These are phyloP conservation scores for Cremastinae sp. DNA, from an alignment of 2,888 invertebrate species.

Conservation along the genomic window DNA sequence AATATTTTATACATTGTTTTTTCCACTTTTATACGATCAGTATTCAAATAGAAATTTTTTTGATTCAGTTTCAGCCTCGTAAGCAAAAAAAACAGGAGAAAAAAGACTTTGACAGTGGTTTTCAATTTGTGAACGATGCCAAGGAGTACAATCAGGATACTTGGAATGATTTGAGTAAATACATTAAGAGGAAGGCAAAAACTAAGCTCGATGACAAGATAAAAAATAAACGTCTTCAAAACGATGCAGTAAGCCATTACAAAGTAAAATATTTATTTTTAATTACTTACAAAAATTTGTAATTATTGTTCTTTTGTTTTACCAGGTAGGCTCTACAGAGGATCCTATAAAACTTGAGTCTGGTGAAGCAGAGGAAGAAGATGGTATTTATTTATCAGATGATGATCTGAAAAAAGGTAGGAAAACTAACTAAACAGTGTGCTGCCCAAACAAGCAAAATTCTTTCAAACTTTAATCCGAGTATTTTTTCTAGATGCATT, in stretches of 20 bases:
- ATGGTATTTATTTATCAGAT: constrained; percentile 86
- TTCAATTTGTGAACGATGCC: constrained; percentile 89
- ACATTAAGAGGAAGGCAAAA: constrained; percentile 89
- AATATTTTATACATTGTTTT: neutral
- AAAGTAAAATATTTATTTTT: neutral
- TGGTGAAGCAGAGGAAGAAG: constrained; percentile 75
- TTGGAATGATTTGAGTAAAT: constrained; percentile 90
- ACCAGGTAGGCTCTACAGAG: constrained; percentile 65
- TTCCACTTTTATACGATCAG: constrained; percentile 5
- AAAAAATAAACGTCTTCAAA: constrained; percentile 81
- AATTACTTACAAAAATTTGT: too few species aligned
- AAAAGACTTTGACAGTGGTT: constrained; percentile 90
- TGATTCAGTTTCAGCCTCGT: constrained; percentile 89
- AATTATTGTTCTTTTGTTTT: neutral
- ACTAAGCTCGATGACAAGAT: constrained; percentile 93
- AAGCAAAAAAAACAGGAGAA: constrained; percentile 87
- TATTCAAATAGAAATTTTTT: too few species aligned
- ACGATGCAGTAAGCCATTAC: constrained; percentile 24
- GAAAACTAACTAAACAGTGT: too few species aligned
- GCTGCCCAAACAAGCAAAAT: constrained; percentile 3
- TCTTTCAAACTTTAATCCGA: neutral
- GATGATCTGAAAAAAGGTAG: constrained; percentile 84
- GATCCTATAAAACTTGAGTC: constrained; percentile 66
- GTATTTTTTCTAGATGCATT: constrained; percentile 69
- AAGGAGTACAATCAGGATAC: constrained; percentile 91